These are phyloP conservation scores for Diplodus sargus DNA, from an alignment of 2,797 vertebrate species.

Conservation along the genomic window DNA sequence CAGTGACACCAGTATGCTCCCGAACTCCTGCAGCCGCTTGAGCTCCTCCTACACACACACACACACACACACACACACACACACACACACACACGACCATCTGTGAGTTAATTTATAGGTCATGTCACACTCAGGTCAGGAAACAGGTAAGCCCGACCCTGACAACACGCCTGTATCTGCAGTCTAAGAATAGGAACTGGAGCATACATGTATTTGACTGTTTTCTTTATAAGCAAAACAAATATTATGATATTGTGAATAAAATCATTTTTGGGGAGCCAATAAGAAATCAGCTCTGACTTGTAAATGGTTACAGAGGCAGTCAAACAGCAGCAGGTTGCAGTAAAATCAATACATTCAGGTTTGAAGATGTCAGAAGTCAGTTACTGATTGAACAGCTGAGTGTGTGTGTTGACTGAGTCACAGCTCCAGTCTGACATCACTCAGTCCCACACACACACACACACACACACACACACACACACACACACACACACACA, in stretches of 20 bases:
- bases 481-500: conserved; percentile 12
- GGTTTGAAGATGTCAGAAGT: not conserved
- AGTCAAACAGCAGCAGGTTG: not conserved
- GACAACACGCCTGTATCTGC: too few species aligned
- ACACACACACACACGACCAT: not conserved
- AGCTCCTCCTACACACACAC: conserved; percentile 76
- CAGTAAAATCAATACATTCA: not conserved
- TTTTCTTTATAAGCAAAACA: not conserved
- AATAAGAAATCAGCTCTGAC: not conserved
- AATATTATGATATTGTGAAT: not conserved
- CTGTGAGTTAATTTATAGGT: conserved; percentile 47
- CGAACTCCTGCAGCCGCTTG: conserved; percentile 85
- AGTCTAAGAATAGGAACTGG: accelerated
- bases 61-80: not conserved
- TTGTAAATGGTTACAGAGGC: not conserved
- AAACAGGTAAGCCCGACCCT: not conserved
- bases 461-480: conserved; percentile 14
- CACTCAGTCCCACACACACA: not conserved
- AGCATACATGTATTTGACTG: not conserved
- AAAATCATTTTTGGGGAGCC: not conserved
- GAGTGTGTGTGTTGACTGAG: conserved; percentile 1
- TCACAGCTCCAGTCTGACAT: not conserved
- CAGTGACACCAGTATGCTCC: conserved; percentile 78
- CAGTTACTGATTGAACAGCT: not conserved
- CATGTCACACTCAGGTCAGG: conserved; percentile 23